Conservation (phyloP, 2,113 vertebrate genomes). For the Spheniscus mendiculus region DNA sequence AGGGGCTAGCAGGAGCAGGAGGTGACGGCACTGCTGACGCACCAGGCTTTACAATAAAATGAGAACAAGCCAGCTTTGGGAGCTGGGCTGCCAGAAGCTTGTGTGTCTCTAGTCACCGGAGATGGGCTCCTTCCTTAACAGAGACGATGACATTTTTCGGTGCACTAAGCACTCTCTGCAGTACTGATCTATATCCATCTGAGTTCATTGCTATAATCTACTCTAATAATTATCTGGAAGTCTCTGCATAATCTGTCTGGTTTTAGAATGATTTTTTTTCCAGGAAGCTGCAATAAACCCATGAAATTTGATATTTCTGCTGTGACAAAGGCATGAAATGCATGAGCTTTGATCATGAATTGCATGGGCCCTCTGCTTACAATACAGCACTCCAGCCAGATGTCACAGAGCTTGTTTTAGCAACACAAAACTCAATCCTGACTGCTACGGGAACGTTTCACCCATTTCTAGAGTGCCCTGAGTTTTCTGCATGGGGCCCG, state of each 20-base stretch:
- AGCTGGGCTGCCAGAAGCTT: neutral
- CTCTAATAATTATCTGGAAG: conserved; percentile 25
- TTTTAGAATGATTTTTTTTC: neutral
- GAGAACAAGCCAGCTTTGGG: neutral
- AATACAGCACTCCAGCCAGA: neutral
- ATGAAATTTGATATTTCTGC: conserved; percentile 61
- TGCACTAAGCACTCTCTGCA: neutral
- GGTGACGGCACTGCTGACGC: neutral
- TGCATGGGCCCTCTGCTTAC: neutral
- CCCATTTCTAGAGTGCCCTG: neutral
- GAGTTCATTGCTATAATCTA: neutral
- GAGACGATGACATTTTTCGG: neutral
- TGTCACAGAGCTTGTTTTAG: conserved; percentile 19
- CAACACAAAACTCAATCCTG: neutral
- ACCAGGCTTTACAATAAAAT: neutral
- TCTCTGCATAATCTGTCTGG: conserved; percentile 51
- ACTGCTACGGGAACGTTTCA: neutral
- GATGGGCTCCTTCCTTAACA: neutral
- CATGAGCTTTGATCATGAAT: conserved; percentile 58
- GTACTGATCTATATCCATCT: neutral
- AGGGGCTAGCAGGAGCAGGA: neutral
- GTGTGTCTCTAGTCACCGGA: neutral
- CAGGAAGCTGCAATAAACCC: conserved; percentile 2
- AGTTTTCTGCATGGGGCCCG: neutral
- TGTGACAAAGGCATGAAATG: conserved; percentile 63